Evolutionary conservation across 2,113 vertebrate genomes (phyloP).

Genomic region (Solea solea): DNA sequence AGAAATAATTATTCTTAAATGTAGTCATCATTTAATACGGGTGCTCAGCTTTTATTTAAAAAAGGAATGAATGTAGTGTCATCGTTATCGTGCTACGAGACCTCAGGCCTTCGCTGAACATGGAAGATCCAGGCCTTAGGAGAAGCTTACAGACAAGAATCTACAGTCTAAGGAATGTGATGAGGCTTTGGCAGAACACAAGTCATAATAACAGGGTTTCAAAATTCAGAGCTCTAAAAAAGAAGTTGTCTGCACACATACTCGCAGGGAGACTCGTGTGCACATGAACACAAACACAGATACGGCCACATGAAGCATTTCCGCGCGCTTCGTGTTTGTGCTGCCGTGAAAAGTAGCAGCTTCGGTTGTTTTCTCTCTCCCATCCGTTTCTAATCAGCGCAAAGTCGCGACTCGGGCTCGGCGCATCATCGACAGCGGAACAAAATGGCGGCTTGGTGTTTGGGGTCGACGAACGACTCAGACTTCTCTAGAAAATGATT

Average conservation of each 20-base stretch:
- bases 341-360: constrained; percentile 33
- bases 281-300: constrained; percentile 29
- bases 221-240: constrained; percentile 87
- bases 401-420: constrained; percentile 9
- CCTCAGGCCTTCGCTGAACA: constrained; percentile 26
- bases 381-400: constrained; percentile 41
- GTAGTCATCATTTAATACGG: neutral
- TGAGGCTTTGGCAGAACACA: constrained; percentile 75
- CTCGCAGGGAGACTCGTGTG: constrained; percentile 29
- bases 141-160: constrained; percentile 64
- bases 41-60: constrained; percentile 14
- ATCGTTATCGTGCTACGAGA: constrained; percentile 28
- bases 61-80: constrained; percentile 1
- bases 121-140: constrained; percentile 30
- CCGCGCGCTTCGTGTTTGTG: neutral
- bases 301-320: constrained; percentile 11
- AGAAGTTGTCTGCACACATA: constrained; percentile 68
- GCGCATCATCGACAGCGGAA: constrained; percentile 45
- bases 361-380: constrained; percentile 13
- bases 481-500: constrained; percentile 43
- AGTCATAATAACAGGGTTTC: constrained; percentile 80
- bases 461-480: constrained; percentile 7
- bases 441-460: constrained; percentile 42
- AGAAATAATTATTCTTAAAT: constrained; percentile 9
- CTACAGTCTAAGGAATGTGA: constrained; percentile 70